Base-by-base conservation (phyloP, 2,888 invertebrate genomes). In the Pyrocoelia pectoralis region DNA sequence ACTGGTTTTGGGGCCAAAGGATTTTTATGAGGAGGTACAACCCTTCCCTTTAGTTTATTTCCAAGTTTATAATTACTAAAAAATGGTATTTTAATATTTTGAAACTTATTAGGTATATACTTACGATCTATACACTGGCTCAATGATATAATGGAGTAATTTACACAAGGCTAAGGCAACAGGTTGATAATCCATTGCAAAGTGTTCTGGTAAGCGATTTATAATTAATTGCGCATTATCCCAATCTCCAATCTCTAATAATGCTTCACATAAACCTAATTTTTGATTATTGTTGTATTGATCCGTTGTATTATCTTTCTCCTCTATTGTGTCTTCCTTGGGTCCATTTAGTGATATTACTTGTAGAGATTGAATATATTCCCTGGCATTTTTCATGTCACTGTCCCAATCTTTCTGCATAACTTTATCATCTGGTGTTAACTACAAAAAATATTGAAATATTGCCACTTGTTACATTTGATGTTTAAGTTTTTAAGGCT, bases 181-280 rank as follows among this genome's bases (percentile, higher is more conserved):
- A 0, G 93, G 91, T 52, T 90, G 88, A 74, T 93, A 89, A 33
- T 93, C 89, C 66, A 94, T 87, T 8, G 90, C 87, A 69, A 89
- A 89, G 79, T 89, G 89, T 60, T 91, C 89, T 0, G 98, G 98
- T 65, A 98, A 83, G 56, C 92, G 87, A 70, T 90, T 89, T 19
- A 94, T 89, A 61, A 99, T 84, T 68, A 86, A 85, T 65, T 89
- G 87, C 1, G 95, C 95, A 75, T 92, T 92, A 13, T 88, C 86
- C 98, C 98, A 98, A 72, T 95, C 95, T 1, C 95, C 97, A 69
- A 96, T 88, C 68, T 88, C 87, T 6, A 98, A 79, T 50, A 98
- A 82, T 0, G 97, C 95, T 79, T 96, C 94, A 73, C 95, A 92
- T 17, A 99, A 84, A 18, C 96, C 94, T 73, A 97, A 88, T 82